Percentiles rank a stretch among this genome's conserved stretches.
phyloP scores from a whole-genome alignment of 2,797 vertebrate genomes.

The Myotis vivesi region DNA sequence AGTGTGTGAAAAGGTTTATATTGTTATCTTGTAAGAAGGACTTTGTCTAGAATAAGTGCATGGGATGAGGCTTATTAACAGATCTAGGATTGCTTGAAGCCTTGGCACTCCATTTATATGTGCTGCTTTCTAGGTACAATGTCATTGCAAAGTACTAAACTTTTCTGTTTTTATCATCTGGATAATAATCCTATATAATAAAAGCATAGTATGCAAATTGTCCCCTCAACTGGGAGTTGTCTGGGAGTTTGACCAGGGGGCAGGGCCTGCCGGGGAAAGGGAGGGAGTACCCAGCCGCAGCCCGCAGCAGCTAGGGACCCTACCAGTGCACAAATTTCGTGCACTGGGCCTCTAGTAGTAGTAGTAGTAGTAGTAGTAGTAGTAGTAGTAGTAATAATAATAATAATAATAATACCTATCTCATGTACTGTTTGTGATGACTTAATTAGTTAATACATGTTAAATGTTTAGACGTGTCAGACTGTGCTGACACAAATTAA shows the following conservation, averaged over 20 bases:
- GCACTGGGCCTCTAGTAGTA: too few species aligned
- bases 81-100: background rate
- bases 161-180: constrained; percentile 7
- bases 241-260: too few species aligned
- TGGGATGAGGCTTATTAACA: background rate
- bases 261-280: too few species aligned
- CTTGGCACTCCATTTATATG: background rate
- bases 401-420: background rate
- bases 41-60: background rate
- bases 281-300: too few species aligned
- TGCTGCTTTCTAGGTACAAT: background rate
- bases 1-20: background rate
- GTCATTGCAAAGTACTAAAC: background rate
- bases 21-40: background rate
- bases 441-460: constrained; percentile 28
- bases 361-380: background rate
- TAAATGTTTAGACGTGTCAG: background rate
- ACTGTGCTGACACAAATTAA: constrained; percentile 15
- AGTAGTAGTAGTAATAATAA: background rate
- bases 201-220: too few species aligned
- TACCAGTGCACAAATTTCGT: too few species aligned
- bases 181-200: too few species aligned
- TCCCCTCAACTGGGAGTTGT: too few species aligned
- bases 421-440: background rate
- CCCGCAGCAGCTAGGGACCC: too few species aligned